A percentile compares a stretch with the other conserved stretches of the same genome.
phyloP scores from a whole-genome alignment of 2,113 vertebrate genomes.

The Misgurnus anguillicaudatus region DNA sequence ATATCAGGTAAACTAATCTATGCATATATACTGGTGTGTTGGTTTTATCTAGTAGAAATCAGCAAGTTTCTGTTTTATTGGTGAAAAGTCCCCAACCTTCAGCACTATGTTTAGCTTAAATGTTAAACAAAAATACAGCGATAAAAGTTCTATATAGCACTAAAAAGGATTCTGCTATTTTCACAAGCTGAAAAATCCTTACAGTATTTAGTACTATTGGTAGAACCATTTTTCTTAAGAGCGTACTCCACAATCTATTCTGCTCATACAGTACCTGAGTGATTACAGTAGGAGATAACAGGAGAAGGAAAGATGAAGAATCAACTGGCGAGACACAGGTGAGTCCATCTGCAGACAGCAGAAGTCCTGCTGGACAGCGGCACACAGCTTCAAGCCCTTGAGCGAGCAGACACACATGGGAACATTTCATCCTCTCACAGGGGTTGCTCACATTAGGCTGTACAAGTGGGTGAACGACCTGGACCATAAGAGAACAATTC shows the following conservation, averaged over 20 bases:
- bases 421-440: conserved; percentile 73
- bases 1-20: no score
- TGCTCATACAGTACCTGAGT: conserved; percentile 73
- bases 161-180: no score
- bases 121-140: no score
- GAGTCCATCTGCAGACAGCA: conserved; percentile 73
- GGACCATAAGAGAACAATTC: not conserved
- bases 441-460: conserved; percentile 72
- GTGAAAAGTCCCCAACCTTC: no score
- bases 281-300: conserved; percentile 68
- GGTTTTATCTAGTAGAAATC: no score
- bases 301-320: conserved; percentile 77
- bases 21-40: no score
- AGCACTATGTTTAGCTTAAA: no score
- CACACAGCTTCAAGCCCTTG: conserved; percentile 72
- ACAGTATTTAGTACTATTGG: no score
- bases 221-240: no score
- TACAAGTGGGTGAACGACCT: conserved; percentile 73
- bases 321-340: conserved; percentile 73
- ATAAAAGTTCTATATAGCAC: no score
- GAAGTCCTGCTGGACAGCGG: conserved; percentile 74
- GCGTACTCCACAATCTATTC: not conserved
- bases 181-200: no score
- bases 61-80: no score
- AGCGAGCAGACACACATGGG: conserved; percentile 84